A percentile compares a stretch with the other conserved stretches of the same genome.
Conservation (phyloP, 2,888 invertebrate genomes). For the Rotaria macrura region DNA sequence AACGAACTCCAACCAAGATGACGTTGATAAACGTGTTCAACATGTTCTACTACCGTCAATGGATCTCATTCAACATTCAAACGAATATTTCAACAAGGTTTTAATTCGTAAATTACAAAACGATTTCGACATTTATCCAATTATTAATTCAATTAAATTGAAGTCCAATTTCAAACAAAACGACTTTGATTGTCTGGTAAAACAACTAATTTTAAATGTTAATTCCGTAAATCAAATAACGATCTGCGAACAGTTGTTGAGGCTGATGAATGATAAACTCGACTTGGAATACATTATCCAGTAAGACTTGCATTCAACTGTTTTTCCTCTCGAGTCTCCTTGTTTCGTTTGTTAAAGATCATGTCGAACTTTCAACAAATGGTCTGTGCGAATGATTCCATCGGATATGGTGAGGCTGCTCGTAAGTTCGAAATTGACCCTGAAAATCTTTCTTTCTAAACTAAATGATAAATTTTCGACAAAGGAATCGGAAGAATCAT, state of each 20-base stretch:
- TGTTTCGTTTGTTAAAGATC: not conserved
- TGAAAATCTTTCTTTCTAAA: not conserved
- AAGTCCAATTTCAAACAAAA: not conserved
- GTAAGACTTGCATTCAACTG: not conserved
- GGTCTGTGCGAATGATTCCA: not conserved
- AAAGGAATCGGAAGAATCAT: not conserved
- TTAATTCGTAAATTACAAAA: not conserved
- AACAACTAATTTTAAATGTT: not conserved
- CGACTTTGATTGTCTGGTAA: not conserved
- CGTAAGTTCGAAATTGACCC: not conserved
- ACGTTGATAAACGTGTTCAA: not conserved
- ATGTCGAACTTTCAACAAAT: not conserved
- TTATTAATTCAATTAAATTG: not conserved
- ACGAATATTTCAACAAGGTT: not conserved
- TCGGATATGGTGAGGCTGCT: not conserved
- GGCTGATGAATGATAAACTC: not conserved
- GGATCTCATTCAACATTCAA: not conserved
- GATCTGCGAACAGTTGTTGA: not conserved
- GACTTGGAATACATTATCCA: not conserved
- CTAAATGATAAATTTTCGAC: not conserved
- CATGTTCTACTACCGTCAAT: not conserved
- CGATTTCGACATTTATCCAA: not conserved
- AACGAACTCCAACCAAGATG: not conserved
- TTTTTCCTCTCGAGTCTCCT: not conserved
- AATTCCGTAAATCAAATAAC: not conserved